A percentile compares a stretch with the other conserved stretches of the same genome.
Conservation (phyloP, 2,888 invertebrate genomes). For the Hirtodrosophila cameraria region DNA sequence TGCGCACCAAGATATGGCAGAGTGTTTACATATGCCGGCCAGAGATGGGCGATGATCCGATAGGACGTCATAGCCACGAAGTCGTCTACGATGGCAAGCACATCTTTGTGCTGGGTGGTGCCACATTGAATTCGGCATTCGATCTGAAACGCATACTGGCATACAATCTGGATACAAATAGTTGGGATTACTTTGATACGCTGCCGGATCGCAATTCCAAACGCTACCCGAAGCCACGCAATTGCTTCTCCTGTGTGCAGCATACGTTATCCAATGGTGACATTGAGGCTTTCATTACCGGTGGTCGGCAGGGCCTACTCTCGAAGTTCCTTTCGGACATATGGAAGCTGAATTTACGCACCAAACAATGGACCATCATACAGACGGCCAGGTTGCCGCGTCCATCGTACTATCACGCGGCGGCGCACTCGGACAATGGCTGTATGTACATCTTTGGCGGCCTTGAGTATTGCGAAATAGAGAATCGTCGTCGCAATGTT, state of each 20-base stretch:
- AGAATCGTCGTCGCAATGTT: conserved; percentile 88
- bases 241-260: conserved; percentile 94
- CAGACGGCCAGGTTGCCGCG: conserved; percentile 88
- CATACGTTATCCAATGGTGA: conserved; percentile 84
- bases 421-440: conserved; percentile 91
- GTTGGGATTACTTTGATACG: conserved; percentile 89
- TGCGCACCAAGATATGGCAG: conserved; percentile 90
- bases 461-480: conserved; percentile 87
- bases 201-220: conserved; percentile 85
- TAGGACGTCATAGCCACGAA: conserved; percentile 95
- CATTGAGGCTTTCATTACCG: conserved; percentile 90
- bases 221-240: conserved; percentile 88
- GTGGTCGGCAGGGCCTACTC: conserved; percentile 87
- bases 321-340: conserved; percentile 90
- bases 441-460: conserved; percentile 93
- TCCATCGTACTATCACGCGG: conserved; percentile 94
- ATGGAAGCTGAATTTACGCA: conserved; percentile 91
- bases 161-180: conserved; percentile 88
- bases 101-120: conserved; percentile 94
- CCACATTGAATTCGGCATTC: conserved; percentile 90
- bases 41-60: conserved; percentile 87
- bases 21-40: conserved; percentile 90
- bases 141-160: conserved; percentile 89
- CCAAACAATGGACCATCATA: conserved; percentile 91
- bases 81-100: conserved; percentile 90